Evolutionary conservation across 1,140 invertebrate species (phyloP), one percentile per base, ranked within the genome.

Genomic region (Dendroctonus valens): DNA sequence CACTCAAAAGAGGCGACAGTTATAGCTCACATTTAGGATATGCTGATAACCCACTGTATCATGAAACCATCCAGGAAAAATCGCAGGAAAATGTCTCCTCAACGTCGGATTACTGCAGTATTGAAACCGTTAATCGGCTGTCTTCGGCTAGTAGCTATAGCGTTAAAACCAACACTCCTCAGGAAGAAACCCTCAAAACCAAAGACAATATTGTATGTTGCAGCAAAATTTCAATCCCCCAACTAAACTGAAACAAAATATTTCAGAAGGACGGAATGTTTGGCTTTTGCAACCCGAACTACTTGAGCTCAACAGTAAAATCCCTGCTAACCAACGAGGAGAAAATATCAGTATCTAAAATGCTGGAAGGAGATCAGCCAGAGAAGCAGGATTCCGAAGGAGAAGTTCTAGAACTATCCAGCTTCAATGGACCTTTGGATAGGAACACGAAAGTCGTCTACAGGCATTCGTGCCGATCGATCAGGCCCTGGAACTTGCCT

Each of bases 81-180:
- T 82, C 82, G 2, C 85, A 84, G 37, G 87, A 89, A 68, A 80
- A 79, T 58, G 73, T 82, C 55, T 87, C 87, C 0, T 87, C 87
- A 0, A 91, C 89, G 0, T 91, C 89, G 0, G 89, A 91, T 73
- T 91, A 91, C 72, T 87, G 87, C 37, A 90, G 88, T 70, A 89
- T 90, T 41, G 89, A 89, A 74, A 84, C 85, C 0, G 79, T 87
- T 3, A 85, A 86, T 75, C 81, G 75, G 74, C 77, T 78, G 72
- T 85, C 75, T 67, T 86, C 75, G 63, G 83, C 72, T 74, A 84
- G 85, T 70, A 82, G 63, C 71, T 81, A 66, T 70, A 82, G 70
- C 70, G 76, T 71, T 68, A 79, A 77, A 53, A 76, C 74, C 6
- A 75, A 73, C 50, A 76, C 63, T 69, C 76, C 76, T 48, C 38